Base-by-base conservation (phyloP, 2,888 invertebrate genomes). In the Troides helena region DNA sequence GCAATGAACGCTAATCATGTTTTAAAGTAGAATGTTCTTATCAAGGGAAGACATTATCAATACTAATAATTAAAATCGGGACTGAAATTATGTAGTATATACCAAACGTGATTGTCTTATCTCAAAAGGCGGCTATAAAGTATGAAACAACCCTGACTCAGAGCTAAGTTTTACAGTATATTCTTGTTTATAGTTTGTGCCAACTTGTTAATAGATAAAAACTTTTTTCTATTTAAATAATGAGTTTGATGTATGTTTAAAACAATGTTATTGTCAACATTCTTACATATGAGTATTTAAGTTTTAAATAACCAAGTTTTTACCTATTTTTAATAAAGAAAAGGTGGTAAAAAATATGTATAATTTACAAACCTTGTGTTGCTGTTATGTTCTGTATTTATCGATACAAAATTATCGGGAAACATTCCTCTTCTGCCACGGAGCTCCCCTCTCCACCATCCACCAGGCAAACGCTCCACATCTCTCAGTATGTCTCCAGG, bases 381-480 rank as follows among this genome's bases (percentile, higher is more conserved):
- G 46, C 46, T 81, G 74, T 79, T 79, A 61, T 86, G 84, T 71
- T 91, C 91, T 12, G 82, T 82, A 68, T 95, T 82, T 74, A 96
- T 89, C 76, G 95, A 95, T 25, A 98, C 98, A 93, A 98, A 98
- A 89, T 98, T 98, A 85, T 98, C 98, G 4, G 98, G 98, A 90
- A 98, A 98, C 94, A 98, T 95, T 79, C 98, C 98, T 72, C 94
- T 94, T 80, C 95, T 95, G 71, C 97, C 97, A 71, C 92, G 93
- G 68, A 98, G 90, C 71, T 95, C 95, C n/a, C 98, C 98, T 85
- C 97, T 95, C 96, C 97, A 98, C 98, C 98, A 98, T 72, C 98
- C 98, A 69, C 96, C 97, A 43, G 95, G 94, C 79, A 96, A 94
- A 77, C 95, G 94, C 79, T 95, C 94, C 67, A 98, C 97, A 82